Conservation (phyloP, 2,888 invertebrate species). For the Xylota sylvarum region DNA sequence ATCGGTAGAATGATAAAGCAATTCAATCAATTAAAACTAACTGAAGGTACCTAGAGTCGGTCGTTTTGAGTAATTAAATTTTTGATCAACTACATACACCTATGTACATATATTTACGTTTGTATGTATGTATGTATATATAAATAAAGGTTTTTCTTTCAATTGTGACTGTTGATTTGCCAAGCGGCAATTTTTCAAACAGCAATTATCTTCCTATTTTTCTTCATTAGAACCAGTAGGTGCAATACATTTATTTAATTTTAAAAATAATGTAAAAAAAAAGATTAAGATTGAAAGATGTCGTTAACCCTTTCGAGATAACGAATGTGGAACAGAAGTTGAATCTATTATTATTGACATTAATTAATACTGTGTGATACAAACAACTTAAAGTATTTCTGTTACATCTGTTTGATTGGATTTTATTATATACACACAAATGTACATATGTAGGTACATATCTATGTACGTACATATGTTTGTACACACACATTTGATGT, state of each 20-base stretch:
- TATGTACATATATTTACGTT: background rate
- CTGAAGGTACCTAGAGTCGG: slow-evolving; percentile 10
- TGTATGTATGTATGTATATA: background rate
- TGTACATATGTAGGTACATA: background rate
- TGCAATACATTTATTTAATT: background rate
- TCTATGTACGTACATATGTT: background rate
- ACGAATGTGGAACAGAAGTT: slow-evolving; percentile 44
- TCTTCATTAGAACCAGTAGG: background rate
- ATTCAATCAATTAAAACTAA: slow-evolving; percentile 35
- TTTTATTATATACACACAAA: background rate
- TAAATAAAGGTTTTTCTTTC: background rate
- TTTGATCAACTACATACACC: background rate
- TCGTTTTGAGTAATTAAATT: slow-evolving; percentile 40
- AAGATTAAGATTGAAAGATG: slow-evolving; percentile 48
- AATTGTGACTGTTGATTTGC: slow-evolving; percentile 12
- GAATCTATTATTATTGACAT: slow-evolving; percentile 20
- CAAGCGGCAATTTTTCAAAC: background rate
- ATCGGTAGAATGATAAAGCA: slow-evolving; percentile 33
- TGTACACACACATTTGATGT: background rate
- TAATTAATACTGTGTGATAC: background rate
- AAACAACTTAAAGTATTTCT: slow-evolving; percentile 19
- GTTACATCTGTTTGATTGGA: slow-evolving; percentile 10
- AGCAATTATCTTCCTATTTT: background rate
- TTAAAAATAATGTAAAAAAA: slow-evolving; percentile 22
- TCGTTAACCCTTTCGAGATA: slow-evolving; percentile 63